phyloP scores from a whole-genome alignment of 2,113 vertebrate genomes.

The Microtus richardsoni region DNA sequence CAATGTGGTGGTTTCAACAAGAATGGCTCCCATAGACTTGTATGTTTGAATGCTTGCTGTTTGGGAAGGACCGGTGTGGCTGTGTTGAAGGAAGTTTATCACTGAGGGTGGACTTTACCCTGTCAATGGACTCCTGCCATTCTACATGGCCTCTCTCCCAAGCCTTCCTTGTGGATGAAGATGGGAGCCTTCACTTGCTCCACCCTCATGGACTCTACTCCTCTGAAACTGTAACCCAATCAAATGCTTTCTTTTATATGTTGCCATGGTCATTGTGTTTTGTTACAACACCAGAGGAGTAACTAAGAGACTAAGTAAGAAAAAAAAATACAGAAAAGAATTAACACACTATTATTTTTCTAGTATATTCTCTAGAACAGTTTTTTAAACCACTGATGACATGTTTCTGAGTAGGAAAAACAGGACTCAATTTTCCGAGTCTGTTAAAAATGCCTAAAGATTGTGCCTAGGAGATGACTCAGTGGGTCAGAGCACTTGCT shows the following conservation, averaged over 20 bases:
- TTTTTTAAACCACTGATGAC: constrained; percentile 18
- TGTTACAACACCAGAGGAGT: neutral
- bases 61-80: neutral
- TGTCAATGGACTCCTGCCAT: neutral
- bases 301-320: neutral
- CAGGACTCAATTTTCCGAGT: neutral
- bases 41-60: neutral
- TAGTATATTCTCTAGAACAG: neutral
- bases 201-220: neutral
- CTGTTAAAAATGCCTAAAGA: constrained; percentile 7
- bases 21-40: neutral
- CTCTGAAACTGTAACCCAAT: neutral
- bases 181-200: too few species aligned
- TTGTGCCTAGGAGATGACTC: neutral
- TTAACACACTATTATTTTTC: neutral
- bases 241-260: neutral
- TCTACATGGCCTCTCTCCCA: neutral
- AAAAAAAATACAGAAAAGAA: neutral
- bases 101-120: neutral
- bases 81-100: neutral
- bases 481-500: neutral
- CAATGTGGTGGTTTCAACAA: neutral
- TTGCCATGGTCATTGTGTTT: neutral
- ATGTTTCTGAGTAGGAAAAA: constrained; percentile 7
- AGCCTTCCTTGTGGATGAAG: neutral